Conservation (phyloP, 2,113 vertebrate genomes). For the Saimiri boliviensis region DNA sequence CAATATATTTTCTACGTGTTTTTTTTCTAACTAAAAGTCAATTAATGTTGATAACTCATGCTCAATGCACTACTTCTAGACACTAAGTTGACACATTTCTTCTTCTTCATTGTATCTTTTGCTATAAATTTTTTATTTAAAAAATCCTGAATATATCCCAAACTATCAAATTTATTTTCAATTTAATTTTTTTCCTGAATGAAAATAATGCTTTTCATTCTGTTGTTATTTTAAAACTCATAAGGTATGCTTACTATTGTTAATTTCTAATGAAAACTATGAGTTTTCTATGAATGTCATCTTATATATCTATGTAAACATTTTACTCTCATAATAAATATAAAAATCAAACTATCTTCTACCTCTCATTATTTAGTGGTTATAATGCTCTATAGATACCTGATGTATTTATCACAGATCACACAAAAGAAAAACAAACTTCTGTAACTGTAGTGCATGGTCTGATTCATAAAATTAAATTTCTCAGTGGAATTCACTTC, state of each 20-base stretch:
- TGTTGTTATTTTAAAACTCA: not conserved
- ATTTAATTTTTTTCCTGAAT: not conserved
- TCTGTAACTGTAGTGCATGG: not conserved
- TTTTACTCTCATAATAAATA: not conserved
- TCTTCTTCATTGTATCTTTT: not conserved
- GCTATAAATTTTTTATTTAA: not conserved
- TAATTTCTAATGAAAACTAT: conserved; percentile 8
- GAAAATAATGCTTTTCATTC: not conserved
- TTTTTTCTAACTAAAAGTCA: not conserved
- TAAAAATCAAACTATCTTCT: not conserved
- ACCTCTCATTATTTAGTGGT: not conserved
- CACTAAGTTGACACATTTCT: not conserved
- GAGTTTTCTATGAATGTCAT: not conserved
- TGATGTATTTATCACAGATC: not conserved
- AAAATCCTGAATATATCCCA: not conserved
- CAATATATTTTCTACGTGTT: not conserved
- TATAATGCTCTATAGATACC: not conserved
- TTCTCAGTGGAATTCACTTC: not conserved
- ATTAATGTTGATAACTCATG: not conserved
- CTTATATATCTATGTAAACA: not conserved
- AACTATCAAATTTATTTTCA: not conserved
- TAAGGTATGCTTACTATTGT: not conserved
- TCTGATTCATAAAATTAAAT: not conserved
- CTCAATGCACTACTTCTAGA: not conserved
- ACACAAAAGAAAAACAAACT: not conserved